Conservation (phyloP, 2,113 vertebrate species). For the Sylvilagus bachmani region DNA sequence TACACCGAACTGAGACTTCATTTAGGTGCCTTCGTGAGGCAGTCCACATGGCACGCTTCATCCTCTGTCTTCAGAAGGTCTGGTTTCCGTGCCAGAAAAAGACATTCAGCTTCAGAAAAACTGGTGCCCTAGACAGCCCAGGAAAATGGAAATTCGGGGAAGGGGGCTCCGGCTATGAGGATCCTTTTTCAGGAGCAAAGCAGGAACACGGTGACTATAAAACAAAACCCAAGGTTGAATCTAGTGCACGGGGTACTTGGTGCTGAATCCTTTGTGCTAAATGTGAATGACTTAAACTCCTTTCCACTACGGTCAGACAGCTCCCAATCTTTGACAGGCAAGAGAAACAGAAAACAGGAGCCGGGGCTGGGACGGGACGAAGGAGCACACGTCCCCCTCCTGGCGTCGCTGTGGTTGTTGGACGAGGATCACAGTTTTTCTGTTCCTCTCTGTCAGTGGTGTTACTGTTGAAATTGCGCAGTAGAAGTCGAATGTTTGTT, state of each 20-base stretch:
- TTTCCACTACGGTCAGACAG: not conserved
- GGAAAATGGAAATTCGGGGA: slow-evolving; percentile 31
- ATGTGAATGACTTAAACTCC: not conserved
- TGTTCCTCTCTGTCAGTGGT: not conserved
- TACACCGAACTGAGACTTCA: not conserved
- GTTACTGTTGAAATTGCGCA: not conserved
- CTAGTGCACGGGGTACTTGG: not conserved
- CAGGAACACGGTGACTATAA: not conserved
- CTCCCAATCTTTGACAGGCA: not conserved
- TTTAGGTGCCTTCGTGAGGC: not conserved
- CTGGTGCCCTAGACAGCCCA: not conserved
- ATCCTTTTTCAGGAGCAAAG: not conserved
- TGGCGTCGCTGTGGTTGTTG: not conserved
- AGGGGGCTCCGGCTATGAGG: not conserved
- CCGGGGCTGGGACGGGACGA: not conserved
- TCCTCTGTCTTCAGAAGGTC: not conserved
- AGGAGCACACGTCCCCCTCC: not conserved
- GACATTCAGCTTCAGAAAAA: not conserved
- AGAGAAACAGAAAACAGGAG: not conserved
- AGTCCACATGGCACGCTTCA: not conserved
- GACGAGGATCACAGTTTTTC: not conserved
- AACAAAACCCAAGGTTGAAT: not conserved
- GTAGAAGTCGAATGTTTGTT: not conserved
- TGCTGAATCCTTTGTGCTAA: not conserved
- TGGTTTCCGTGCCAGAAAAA: not conserved